A percentile compares a stretch with the other conserved stretches of the same genome.
Evolutionary conservation across 2,888 invertebrate species (phyloP).

Genomic region (Oligia strigilis): DNA sequence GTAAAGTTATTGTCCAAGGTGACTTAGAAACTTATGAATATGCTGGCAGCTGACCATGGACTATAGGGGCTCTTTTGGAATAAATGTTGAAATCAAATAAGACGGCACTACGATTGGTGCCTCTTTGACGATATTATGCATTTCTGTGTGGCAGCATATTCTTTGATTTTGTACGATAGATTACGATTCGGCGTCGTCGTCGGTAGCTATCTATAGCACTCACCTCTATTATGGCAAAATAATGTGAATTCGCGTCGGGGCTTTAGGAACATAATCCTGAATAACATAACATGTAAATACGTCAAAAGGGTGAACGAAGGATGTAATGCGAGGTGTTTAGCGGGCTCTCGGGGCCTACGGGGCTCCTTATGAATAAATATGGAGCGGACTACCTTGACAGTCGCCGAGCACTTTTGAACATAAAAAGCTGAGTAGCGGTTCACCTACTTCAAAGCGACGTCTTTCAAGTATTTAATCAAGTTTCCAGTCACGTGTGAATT

Average conservation of each 20-base stretch:
- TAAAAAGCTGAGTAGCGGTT: slow-evolving; percentile 67
- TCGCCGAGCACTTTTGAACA: slow-evolving; percentile 61
- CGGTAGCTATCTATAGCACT: background rate
- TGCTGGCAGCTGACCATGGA: background rate
- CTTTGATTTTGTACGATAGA: slow-evolving; percentile 14
- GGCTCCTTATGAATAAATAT: slow-evolving; percentile 79
- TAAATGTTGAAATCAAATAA: background rate
- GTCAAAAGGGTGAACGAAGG: slow-evolving; percentile 75
- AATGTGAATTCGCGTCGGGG: slow-evolving; percentile 69
- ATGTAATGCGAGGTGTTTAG: slow-evolving; percentile 78
- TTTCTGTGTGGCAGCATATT: background rate
- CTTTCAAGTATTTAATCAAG: slow-evolving; percentile 70
- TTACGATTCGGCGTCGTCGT: background rate
- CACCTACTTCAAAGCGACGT: slow-evolving; percentile 61
- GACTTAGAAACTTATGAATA: background rate
- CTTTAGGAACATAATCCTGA: slow-evolving; percentile 69
- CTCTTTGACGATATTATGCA: slow-evolving; percentile 10
- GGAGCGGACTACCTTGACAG: slow-evolving; percentile 65
- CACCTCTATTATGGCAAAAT: slow-evolving; percentile 62
- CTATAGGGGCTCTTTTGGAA: background rate
- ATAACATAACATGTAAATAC: slow-evolving; percentile 74
- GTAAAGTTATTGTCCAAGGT: slow-evolving; percentile 45
- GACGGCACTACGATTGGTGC: background rate
- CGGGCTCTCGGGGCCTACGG: slow-evolving; percentile 69
- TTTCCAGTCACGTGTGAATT: slow-evolving; percentile 83